Evolutionary conservation across 1,140 invertebrate species (phyloP).

Genomic region (Trinorchestia longiramus): DNA sequence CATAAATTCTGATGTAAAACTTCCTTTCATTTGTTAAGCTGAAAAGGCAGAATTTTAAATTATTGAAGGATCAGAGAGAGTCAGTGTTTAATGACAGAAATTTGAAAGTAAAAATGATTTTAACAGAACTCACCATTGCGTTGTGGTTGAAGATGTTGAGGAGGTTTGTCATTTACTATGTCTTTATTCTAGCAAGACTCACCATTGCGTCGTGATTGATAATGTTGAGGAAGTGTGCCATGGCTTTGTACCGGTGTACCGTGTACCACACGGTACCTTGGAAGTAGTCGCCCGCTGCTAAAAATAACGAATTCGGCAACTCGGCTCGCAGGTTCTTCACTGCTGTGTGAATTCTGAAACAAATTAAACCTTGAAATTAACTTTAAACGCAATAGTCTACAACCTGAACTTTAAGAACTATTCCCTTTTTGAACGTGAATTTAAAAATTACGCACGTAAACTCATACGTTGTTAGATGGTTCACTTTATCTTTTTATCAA

Average conservation of each 20-base stretch:
- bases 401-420: too few relatives aligned
- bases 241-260: conserved; percentile 81
- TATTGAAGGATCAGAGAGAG: too few relatives aligned
- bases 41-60: too few relatives aligned
- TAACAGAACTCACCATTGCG: too few relatives aligned
- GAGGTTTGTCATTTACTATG: too few relatives aligned
- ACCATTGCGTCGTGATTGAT: conserved; percentile 87
- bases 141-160: too few relatives aligned
- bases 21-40: too few relatives aligned
- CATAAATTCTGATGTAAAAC: too few relatives aligned
- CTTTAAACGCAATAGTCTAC: too few relatives aligned
- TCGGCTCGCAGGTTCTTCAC: conserved; percentile 72
- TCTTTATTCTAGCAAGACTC: conserved; percentile 70
- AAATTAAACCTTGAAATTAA: background rate
- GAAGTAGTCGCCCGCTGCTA: conserved; percentile 92
- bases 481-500: background rate
- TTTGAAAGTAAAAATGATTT: too few relatives aligned
- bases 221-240: conserved; percentile 82
- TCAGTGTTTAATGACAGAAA: too few relatives aligned
- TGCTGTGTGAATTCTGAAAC: conserved; percentile 69
- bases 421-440: background rate
- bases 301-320: conserved; percentile 77
- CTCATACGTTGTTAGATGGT: background rate
- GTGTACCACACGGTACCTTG: conserved; percentile 88
- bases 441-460: background rate